phyloP scores from a whole-genome alignment of 2,797 vertebrate genomes.

The Bradypodion pumilum region DNA sequence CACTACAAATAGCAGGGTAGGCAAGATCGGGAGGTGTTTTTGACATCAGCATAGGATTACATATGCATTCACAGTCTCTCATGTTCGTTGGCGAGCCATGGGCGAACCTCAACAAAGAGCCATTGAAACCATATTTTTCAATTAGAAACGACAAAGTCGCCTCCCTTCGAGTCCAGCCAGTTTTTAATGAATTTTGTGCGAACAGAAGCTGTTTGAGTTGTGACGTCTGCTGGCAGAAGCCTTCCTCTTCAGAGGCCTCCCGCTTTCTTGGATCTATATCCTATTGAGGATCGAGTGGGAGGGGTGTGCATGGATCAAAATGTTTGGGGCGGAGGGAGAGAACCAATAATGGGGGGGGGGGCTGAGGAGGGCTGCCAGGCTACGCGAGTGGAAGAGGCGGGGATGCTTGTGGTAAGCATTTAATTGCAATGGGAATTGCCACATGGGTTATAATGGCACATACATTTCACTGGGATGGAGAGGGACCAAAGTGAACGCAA shows the following conservation, averaged over 20 bases:
- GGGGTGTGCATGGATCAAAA: slow-evolving; percentile 33
- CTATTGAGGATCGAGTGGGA: slow-evolving; percentile 57
- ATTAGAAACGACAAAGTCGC: slow-evolving; percentile 72
- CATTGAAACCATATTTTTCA: slow-evolving; percentile 69
- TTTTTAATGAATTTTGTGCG: slow-evolving; percentile 71
- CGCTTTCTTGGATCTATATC: slow-evolving; percentile 45
- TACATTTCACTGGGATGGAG: not conserved
- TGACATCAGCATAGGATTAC: slow-evolving; percentile 55
- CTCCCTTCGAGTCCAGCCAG: slow-evolving; percentile 71
- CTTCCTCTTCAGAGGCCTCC: slow-evolving; percentile 50
- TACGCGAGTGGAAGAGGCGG: slow-evolving; percentile 43
- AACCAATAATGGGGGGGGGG: slow-evolving; percentile 52
- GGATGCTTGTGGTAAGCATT: slow-evolving; percentile 32
- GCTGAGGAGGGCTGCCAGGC: slow-evolving; percentile 56
- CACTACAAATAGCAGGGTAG: no score
- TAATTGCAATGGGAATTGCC: not conserved
- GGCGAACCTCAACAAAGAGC: slow-evolving; percentile 64
- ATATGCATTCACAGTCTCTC: no score
- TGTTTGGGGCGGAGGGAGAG: not conserved
- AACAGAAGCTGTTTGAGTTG: slow-evolving; percentile 63
- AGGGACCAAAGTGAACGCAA: not conserved
- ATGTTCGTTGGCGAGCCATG: slow-evolving; percentile 55
- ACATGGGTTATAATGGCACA: slow-evolving; percentile 4
- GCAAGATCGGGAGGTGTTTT: slow-evolving; percentile 55
- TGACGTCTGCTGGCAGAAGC: slow-evolving; percentile 66